Evolutionary conservation across 2,797 vertebrate genomes (phyloP).

Genomic region (Tauraco hartlaubi): DNA sequence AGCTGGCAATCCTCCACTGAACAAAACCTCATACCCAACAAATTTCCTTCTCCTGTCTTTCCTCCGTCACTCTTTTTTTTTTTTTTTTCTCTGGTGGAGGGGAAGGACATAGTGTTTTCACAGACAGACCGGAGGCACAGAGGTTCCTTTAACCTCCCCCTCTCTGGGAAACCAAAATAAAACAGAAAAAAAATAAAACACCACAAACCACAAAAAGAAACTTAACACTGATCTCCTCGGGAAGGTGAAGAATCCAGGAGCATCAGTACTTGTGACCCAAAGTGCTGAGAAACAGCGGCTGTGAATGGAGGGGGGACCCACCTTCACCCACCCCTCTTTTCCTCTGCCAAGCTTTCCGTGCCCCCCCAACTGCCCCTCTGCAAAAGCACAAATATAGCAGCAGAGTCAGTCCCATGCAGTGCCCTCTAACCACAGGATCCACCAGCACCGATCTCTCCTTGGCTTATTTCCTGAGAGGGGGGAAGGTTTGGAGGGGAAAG

Average conservation of each 20-base stretch:
- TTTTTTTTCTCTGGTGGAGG: background rate
- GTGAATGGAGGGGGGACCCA: slow-evolving; percentile 40
- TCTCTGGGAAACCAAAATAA: background rate
- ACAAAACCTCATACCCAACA: slow-evolving; percentile 36
- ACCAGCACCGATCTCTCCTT: slow-evolving; percentile 44
- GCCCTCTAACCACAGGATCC: slow-evolving; percentile 63
- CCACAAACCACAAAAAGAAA: background rate
- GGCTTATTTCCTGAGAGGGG: slow-evolving; percentile 18
- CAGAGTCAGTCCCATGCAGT: slow-evolving; percentile 67
- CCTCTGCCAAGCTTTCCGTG: background rate
- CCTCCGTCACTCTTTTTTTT: background rate
- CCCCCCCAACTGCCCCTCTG: background rate
- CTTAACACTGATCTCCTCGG: slow-evolving; percentile 4
- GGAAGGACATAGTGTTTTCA: background rate
- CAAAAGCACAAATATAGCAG: slow-evolving; percentile 67
- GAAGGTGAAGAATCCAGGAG: slow-evolving; percentile 50
- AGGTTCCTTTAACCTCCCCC: background rate
- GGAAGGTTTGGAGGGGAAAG: background rate
- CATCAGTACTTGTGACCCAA: slow-evolving; percentile 30
- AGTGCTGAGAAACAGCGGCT: slow-evolving; percentile 34
- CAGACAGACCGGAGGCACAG: background rate
- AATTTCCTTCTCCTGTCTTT: slow-evolving; percentile 40
- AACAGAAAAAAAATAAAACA: background rate
- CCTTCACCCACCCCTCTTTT: background rate
- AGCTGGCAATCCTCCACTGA: slow-evolving; percentile 55